Evolutionary conservation across 92 coral and sea anemone genomes (phyloP).

Genomic region (Phenganax stokvisi): DNA sequence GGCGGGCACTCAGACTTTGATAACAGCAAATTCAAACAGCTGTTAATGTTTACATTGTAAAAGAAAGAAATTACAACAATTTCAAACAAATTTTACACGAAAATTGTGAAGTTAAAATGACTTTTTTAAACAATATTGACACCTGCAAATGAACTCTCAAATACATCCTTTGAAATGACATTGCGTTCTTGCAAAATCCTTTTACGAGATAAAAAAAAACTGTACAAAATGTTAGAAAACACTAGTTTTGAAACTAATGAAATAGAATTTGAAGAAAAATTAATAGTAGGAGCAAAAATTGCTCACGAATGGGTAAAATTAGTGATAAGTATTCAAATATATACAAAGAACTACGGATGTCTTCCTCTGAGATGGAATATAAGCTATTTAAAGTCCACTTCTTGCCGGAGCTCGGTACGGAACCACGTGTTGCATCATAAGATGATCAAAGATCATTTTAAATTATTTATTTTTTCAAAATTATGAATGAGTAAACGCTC

Average conservation of each 20-base stretch:
- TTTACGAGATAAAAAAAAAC: too few species aligned
- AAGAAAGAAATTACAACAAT: neutral
- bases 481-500: neutral
- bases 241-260: neutral
- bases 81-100: neutral
- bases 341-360: neutral
- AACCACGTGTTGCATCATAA: neutral
- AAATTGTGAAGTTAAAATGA: neutral
- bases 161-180: neutral
- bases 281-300: too few species aligned
- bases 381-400: neutral
- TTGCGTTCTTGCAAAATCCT: neutral
- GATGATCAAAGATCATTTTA: neutral
- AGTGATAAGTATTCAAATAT: too few species aligned
- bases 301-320: too few species aligned
- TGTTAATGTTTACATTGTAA: neutral
- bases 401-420: neutral
- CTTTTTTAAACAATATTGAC: neutral
- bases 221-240: too few species aligned
- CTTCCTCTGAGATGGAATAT: neutral
- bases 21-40: neutral
- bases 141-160: conserved; percentile 15
- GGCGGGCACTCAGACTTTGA: neutral
- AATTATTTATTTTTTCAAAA: neutral
- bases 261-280: too few species aligned